These are phyloP conservation scores for Pollenia amentaria DNA, from an alignment of 2,888 invertebrate genomes.

Conservation along the genomic window DNA sequence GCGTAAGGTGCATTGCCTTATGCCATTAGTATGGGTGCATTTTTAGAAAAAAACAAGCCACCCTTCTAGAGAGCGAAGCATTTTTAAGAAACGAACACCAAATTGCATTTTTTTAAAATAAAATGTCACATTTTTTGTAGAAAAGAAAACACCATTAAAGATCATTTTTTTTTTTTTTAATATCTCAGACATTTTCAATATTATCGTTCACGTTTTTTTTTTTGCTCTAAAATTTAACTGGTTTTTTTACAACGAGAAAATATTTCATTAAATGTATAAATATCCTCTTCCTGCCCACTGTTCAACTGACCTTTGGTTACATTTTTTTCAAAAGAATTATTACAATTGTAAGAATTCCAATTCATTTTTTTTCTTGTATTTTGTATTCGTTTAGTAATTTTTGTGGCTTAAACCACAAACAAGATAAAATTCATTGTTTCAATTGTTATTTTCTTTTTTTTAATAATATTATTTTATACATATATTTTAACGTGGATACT, in stretches of 20 bases:
- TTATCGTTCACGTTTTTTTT: no score
- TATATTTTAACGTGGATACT: constrained; percentile 20
- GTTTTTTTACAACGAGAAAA: background rate
- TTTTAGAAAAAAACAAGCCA: no score
- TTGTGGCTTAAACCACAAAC: constrained; percentile 53
- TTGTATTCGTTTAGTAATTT: constrained; percentile 24
- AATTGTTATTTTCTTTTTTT: constrained; percentile 48
- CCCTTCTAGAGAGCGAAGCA: no score
- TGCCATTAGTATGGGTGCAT: no score
- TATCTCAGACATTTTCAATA: no score
- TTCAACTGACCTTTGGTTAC: background rate
- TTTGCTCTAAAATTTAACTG: no score
- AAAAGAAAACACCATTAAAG: no score
- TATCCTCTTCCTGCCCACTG: background rate
- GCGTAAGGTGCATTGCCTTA: no score
- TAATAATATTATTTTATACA: constrained; percentile 39
- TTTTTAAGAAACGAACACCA: no score
- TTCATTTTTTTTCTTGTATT: constrained; percentile 30
- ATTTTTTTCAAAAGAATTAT: background rate
- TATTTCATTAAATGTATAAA: background rate
- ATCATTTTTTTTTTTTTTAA: no score
- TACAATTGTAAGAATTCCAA: constrained; percentile 48
- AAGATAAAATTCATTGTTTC: constrained; percentile 64
- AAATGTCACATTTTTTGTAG: no score
- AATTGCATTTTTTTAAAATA: no score